Base-by-base conservation (phyloP, 2,113 vertebrate genomes). In the Copsychus sechellarum region DNA sequence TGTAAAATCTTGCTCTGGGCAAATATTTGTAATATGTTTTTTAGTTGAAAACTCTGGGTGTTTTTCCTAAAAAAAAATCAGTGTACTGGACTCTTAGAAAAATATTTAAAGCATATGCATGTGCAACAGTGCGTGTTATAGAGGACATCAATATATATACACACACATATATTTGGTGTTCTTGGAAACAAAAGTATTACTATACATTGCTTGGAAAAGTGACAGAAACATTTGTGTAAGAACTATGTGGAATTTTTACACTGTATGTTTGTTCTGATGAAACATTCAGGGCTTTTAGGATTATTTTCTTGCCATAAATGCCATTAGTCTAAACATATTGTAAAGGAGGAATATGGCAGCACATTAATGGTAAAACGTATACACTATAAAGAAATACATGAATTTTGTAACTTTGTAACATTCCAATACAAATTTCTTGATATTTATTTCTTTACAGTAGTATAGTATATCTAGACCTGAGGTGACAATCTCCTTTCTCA, bases 1-100 rank as follows among this genome's bases (percentile, higher is more conserved):
- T 95, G 81, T 97, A 97, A 97, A 97, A 88, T 58, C 43, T 67
- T 66, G 93, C 94, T 88, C 71, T 50, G 65, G 92, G 93, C 81
- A 5, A 54, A 33, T 83, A 43, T 74, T 88, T 14, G 69, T 67
- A 91, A 53, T 38, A 3, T 22, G 66, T 8, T 92, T 94, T 94
- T 91, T 66, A 67, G 69, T 81, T 80, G 66, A 93, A 88, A 81
- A 88, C 58, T 76, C 73, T 0, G 31, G 1, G 45, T 61, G 38
- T 62, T 92, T 92, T 87, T 89, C 38, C 54, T 77, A 3, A 82
- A 76, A 66, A 56, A 79, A 26, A 24, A 0, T 21, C 31, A 15
- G 8, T 36, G 2, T 51, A 31, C 33, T 61, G 36, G 31, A 38
- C 65, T 80, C 36, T 36, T 24, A 43, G 12, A 54, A 79, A 90